Conservation (phyloP, 2,797 vertebrate genomes). For the Phalloptychus januarius region DNA sequence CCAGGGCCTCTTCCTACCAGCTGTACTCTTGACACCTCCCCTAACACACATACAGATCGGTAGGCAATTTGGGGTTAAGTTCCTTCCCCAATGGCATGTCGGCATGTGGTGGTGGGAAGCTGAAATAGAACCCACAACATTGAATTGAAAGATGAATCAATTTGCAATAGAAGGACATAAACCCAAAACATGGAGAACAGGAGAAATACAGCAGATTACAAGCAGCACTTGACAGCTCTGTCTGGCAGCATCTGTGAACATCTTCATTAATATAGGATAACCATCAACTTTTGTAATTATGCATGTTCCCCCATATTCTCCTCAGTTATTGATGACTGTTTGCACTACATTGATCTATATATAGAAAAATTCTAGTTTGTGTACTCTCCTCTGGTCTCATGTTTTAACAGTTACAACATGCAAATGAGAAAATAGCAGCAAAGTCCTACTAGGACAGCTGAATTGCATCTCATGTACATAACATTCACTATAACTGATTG, state of each 20-base stretch:
- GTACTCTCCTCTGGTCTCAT: neutral
- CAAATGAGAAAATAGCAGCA: neutral
- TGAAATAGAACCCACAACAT: neutral
- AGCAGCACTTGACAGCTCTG: neutral
- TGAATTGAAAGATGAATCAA: neutral
- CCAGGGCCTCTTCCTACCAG: neutral
- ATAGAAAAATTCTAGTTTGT: neutral
- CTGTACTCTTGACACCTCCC: neutral
- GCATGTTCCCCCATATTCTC: neutral
- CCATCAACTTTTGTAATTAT: neutral
- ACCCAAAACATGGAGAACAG: neutral
- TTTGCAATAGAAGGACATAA: neutral
- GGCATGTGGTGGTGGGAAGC: neutral
- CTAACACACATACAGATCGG: neutral
- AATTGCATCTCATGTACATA: neutral
- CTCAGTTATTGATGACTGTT: neutral
- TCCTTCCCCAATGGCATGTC: too few species aligned
- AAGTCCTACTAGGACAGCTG: neutral
- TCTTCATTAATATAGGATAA: neutral
- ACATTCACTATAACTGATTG: neutral
- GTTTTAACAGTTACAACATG: neutral
- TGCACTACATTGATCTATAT: neutral
- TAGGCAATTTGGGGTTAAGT: neutral
- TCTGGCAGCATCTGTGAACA: neutral
- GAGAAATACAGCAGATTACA: neutral